These are phyloP conservation scores for Acanthaster planci DNA, from an alignment of 35 echinoderm and acorn worm genomes.

Conservation along the genomic window DNA sequence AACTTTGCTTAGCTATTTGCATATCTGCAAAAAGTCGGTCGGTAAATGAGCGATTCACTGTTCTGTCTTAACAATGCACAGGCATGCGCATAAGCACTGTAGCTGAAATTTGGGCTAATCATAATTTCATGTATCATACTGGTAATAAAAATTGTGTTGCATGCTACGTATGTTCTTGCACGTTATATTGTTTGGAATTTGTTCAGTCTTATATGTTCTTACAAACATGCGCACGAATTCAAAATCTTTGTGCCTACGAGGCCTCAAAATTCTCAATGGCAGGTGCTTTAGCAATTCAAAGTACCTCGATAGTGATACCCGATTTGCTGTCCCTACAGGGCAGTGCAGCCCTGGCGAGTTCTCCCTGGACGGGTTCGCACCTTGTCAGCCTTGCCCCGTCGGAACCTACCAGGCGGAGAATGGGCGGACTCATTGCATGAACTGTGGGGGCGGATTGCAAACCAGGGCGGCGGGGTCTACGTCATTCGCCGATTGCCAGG, in stretches of 20 bases:
- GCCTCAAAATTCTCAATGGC: too few relatives aligned
- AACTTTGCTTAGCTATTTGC: too few relatives aligned
- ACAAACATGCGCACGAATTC: background rate
- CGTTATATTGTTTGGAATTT: background rate
- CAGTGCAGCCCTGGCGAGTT: conserved; percentile 81
- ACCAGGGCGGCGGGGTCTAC: conserved; percentile 60
- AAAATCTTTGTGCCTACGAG: too few relatives aligned
- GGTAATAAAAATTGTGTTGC: background rate
- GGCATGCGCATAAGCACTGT: too few relatives aligned
- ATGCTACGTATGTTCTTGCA: background rate
- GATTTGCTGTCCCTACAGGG: conserved; percentile 40
- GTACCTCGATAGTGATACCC: too few relatives aligned
- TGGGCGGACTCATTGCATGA: conserved; percentile 75
- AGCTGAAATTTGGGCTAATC: too few relatives aligned
- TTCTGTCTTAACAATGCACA: too few relatives aligned
- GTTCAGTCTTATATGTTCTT: background rate
- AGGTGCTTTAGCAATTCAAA: too few relatives aligned
- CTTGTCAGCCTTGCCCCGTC: conserved; percentile 69
- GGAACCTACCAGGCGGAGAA: conserved; percentile 87
- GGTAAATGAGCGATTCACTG: too few relatives aligned
- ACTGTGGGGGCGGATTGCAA: conserved; percentile 75
- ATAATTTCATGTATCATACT: background rate
- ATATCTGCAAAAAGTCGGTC: too few relatives aligned
- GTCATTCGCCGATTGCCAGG: conserved; percentile 77
- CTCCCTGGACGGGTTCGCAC: conserved; percentile 76